Evolutionary conservation across 2,797 vertebrate genomes (phyloP), one percentile per base, ranked within the genome.

Genomic region (Xiphophorus birchmanni): DNA sequence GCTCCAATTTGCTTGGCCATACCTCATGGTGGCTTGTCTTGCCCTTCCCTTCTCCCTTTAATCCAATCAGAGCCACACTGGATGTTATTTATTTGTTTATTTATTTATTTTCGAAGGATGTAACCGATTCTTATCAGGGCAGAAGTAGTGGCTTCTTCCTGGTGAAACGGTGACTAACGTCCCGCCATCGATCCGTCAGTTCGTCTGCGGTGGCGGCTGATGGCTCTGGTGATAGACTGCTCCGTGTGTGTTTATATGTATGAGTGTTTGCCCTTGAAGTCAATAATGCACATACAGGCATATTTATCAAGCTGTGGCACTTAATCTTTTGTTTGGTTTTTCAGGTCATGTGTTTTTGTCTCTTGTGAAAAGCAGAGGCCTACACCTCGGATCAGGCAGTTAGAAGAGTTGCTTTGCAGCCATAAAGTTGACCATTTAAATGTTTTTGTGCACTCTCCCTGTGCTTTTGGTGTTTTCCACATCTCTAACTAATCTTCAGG

Each of bases 41-140:
- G 90, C 90, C 93, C 91, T 90, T 90, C 90, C 86, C 80, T 84
- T 93, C 91, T 91, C 88, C 85, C 87, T 93, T 87, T 95, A 96
- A 96, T 96, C 90, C 88, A 88, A 96, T 96, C 93, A 94, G 74
- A 86, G 91, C 91, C 90, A 91, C 91, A 82, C 85, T 93, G 92
- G 92, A 95, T 91, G 93, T 93, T 96, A 94, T 95, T 95, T 95
- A 95, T 95, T 96, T 96, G 92, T 94, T 95, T 95, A 94, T 96
- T 95, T 95, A 94, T 95, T 94, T 95, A 90, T 96, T 95, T 93
- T 92, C 88, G 32, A 92, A 94, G 93, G 94, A 95, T 94, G 92
- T 87, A 93, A 90, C 85, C 81, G 93, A 94, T 96, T 94, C 87
- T 95, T 95, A 95, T 95, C 94, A 75, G 89, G 85, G 75, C 90